phyloP scores from a whole-genome alignment of 2,797 vertebrate genomes.

The Micropoecilia bifurca region DNA sequence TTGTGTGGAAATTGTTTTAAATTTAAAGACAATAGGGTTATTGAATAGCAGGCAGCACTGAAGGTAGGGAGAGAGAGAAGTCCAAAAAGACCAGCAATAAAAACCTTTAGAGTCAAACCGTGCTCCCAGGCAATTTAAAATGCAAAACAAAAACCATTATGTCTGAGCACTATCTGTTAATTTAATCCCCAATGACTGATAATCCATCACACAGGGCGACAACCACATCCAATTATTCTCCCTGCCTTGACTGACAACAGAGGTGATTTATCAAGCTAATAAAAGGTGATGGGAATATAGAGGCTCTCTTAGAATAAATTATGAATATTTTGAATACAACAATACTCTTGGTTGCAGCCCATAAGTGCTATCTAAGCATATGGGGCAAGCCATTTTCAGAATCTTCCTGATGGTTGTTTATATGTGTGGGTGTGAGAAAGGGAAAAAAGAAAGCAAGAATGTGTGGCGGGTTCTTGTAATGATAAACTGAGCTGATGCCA shows the following conservation, averaged over 20 bases:
- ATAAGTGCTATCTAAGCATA: constrained; percentile 72
- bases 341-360: constrained; percentile 66
- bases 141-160: constrained; percentile 99
- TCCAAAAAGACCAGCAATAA: constrained; percentile 85
- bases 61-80: constrained; percentile 33
- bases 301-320: constrained; percentile 89
- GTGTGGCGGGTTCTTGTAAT: constrained; percentile 51
- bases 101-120: constrained; percentile 91
- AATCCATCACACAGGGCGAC: constrained; percentile 99
- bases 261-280: constrained; percentile 99
- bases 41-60: constrained; percentile 45
- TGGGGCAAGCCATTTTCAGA: constrained; percentile 48
- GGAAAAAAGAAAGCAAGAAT: constrained; percentile 1
- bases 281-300: constrained; percentile 99
- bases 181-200: constrained; percentile 99
- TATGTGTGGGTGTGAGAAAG: constrained; percentile 30
- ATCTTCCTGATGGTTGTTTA: constrained; percentile 34
- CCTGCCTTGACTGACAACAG: constrained; percentile 99
- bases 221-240: constrained; percentile 99
- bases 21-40: constrained; percentile 51
- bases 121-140: constrained; percentile 98
- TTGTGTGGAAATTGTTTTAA: constrained; percentile 53
- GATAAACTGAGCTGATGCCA: constrained; percentile 69
- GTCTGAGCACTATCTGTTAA: constrained; percentile 99
- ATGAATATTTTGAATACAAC: constrained; percentile 74